phyloP scores from a whole-genome alignment of 2,888 invertebrate genomes.

The Choreutis nemorana region DNA sequence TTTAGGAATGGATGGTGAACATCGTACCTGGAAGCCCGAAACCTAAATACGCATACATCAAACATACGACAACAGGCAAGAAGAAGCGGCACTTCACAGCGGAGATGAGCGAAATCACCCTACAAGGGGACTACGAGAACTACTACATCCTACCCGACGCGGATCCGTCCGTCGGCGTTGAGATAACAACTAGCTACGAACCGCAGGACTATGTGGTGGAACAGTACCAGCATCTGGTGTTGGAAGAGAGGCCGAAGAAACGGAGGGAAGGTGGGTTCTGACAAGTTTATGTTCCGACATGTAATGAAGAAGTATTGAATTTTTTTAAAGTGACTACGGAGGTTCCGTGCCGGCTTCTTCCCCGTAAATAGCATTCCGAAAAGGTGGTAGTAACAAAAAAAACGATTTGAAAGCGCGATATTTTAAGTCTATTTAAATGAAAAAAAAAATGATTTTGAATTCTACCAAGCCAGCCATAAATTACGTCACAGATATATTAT shows the following conservation, averaged over 20 bases:
- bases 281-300: too few relatives aligned
- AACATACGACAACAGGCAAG: conserved; percentile 41
- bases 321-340: too few relatives aligned
- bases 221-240: conserved; percentile 42
- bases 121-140: conserved; percentile 53
- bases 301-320: too few relatives aligned
- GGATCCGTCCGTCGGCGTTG: conserved; percentile 47
- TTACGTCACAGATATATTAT: too few relatives aligned
- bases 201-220: conserved; percentile 50
- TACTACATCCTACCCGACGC: conserved; percentile 57
- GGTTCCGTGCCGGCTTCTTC: too few relatives aligned
- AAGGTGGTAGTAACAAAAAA: too few relatives aligned
- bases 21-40: conserved; percentile 41
- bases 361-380: too few relatives aligned
- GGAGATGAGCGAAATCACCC: conserved; percentile 46
- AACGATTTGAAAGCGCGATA: too few relatives aligned
- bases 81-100: conserved; percentile 52
- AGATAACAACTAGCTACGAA: conserved; percentile 50
- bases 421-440: too few relatives aligned
- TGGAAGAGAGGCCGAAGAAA: conserved; percentile 42
- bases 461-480: too few relatives aligned
- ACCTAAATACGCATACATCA: conserved; percentile 52
- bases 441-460: too few relatives aligned
- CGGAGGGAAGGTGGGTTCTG: too few relatives aligned
- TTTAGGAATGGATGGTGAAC: conserved; percentile 54